Percentiles rank a stretch among this genome's conserved stretches.
Evolutionary conservation across 2,888 invertebrate genomes (phyloP).

Genomic region (Cephus spinipes): DNA sequence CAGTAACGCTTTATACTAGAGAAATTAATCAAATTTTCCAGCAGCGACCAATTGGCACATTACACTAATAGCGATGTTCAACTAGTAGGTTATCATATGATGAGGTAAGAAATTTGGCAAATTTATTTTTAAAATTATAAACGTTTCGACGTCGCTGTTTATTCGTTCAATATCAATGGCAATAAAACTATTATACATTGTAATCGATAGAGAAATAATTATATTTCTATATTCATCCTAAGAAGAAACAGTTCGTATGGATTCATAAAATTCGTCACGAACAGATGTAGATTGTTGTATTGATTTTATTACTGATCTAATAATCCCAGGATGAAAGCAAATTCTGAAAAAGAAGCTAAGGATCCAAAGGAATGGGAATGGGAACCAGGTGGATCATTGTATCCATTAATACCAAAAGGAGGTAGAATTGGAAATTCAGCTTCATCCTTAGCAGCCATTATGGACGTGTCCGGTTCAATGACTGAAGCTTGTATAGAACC

Average conservation of each 20-base stretch:
- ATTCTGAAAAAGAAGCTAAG: slow-evolving; percentile 13
- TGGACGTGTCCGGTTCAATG: slow-evolving; percentile 44
- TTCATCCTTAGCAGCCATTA: slow-evolving; percentile 31
- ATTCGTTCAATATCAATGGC: neutral
- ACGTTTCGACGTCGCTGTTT: neutral
- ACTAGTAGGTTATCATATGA: neutral
- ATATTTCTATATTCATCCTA: neutral
- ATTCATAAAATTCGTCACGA: neutral
- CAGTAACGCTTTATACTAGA: neutral
- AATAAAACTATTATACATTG: neutral
- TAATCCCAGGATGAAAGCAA: slow-evolving; percentile 11
- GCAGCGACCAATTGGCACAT: neutral
- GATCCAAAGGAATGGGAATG: slow-evolving; percentile 46
- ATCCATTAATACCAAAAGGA: slow-evolving; percentile 33
- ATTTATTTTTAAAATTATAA: neutral
- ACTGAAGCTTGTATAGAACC: slow-evolving; percentile 48
- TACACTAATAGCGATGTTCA: neutral
- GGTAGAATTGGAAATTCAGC: slow-evolving; percentile 25
- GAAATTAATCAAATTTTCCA: neutral
- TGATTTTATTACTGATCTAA: neutral
- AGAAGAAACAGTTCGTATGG: slow-evolving; percentile 15
- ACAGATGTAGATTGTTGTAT: neutral
- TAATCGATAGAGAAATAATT: neutral
- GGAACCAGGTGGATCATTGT: slow-evolving; percentile 35
- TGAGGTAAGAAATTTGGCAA: neutral